phyloP scores from a whole-genome alignment of 2,797 vertebrate species.

The Prunella strophiata region DNA sequence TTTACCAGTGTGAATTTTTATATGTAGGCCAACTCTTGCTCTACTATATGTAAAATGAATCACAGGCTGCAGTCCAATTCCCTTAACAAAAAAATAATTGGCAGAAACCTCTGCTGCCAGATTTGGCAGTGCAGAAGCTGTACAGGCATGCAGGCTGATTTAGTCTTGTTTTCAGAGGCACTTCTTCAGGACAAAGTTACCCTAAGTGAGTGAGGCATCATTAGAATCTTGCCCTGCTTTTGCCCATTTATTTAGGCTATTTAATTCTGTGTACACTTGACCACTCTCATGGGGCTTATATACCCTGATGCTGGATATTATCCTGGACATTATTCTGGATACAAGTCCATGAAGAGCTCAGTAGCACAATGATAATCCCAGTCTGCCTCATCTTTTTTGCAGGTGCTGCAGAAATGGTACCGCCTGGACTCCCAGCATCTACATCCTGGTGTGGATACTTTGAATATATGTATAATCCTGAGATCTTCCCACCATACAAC shows the following conservation, averaged over 20 bases:
- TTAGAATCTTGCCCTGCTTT: background rate
- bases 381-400: background rate
- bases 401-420: background rate
- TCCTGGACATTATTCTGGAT: background rate
- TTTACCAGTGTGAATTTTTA: slow-evolving; percentile 54
- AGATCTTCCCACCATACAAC: background rate
- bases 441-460: background rate
- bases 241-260: background rate
- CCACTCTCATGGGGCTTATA: background rate
- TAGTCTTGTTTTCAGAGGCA: background rate
- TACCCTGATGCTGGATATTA: background rate
- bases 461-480: background rate
- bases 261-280: background rate
- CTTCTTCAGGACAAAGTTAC: background rate
- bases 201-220: background rate
- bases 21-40: slow-evolving; percentile 60
- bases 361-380: background rate
- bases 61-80: slow-evolving; percentile 44
- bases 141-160: background rate
- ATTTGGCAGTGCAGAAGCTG: slow-evolving; percentile 20
- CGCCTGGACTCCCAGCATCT: background rate
- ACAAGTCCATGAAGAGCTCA: background rate
- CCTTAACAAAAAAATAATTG: slow-evolving; percentile 56
- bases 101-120: slow-evolving; percentile 41
- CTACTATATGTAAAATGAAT: slow-evolving; percentile 53